Conservation (phyloP, 2,113 vertebrate species). For the Oceanodroma tethys region DNA sequence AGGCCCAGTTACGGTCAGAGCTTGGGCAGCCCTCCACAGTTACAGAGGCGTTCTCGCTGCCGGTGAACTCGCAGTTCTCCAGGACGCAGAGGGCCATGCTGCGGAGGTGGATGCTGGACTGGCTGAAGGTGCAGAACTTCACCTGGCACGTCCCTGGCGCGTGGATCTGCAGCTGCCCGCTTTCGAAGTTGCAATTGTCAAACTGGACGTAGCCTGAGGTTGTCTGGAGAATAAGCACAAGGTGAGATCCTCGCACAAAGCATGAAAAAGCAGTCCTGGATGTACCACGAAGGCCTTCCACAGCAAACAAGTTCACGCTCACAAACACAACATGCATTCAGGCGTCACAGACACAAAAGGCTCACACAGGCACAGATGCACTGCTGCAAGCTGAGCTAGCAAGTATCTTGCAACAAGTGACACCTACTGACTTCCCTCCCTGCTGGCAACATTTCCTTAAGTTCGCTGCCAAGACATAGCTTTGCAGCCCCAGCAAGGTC, state of each 20-base stretch:
- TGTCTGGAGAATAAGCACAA: constrained; percentile 70
- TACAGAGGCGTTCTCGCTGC: constrained; percentile 87
- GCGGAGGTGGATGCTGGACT: constrained; percentile 83
- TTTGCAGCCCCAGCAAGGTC: neutral
- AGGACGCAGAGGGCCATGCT: constrained; percentile 82
- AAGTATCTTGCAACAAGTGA: neutral
- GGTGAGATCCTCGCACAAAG: neutral
- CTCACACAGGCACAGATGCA: neutral
- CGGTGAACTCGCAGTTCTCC: constrained; percentile 89
- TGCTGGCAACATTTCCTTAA: neutral
- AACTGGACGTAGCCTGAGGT: constrained; percentile 88
- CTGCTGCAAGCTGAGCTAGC: neutral
- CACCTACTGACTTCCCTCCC: neutral
- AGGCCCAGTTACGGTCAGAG: constrained; percentile 90
- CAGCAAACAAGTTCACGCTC: neutral
- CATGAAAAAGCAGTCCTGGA: neutral
- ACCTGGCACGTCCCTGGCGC: constrained; percentile 88
- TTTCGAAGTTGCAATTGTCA: constrained; percentile 90
- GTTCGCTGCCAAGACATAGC: neutral
- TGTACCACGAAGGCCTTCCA: neutral
- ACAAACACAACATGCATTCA: neutral
- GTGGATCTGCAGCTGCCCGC: constrained; percentile 84
- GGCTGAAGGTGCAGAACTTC: constrained; percentile 89
- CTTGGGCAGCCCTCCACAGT: constrained; percentile 85
- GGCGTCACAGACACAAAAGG: neutral